phyloP scores from a whole-genome alignment of 2,888 invertebrate genomes.

The Limnephilus rhombicus region DNA sequence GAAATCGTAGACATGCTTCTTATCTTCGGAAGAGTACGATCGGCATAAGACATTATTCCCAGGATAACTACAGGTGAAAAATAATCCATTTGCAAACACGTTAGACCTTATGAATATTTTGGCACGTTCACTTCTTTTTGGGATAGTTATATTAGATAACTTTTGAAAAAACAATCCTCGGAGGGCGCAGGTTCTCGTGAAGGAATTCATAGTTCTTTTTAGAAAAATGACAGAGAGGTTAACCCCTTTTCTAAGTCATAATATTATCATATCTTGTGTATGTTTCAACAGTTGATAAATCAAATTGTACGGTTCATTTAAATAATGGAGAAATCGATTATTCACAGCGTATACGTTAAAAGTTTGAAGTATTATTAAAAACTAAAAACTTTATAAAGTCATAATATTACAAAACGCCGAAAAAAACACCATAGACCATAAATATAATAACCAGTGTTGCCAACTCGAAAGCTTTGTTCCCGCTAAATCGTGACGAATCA shows the following conservation, averaged over 20 bases:
- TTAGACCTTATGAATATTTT: conserved; percentile 50
- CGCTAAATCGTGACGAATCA: no score
- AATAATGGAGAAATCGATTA: background rate
- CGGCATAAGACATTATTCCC: conserved; percentile 23
- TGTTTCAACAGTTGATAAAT: background rate
- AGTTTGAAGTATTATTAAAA: background rate
- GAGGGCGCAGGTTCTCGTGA: conserved; percentile 42
- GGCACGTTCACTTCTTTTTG: conserved; percentile 23
- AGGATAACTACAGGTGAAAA: conserved; percentile 27
- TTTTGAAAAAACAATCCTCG: conserved; percentile 27
- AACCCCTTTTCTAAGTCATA: conserved; percentile 7
- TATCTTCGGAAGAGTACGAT: conserved; percentile 46
- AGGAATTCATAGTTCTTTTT: conserved; percentile 41
- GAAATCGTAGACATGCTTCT: conserved; percentile 70
- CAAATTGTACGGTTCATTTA: background rate
- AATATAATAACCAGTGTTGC: no score
- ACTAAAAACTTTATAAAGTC: background rate
- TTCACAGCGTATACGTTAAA: background rate
- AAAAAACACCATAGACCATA: background rate
- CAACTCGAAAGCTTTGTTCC: no score
- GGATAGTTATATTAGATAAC: conserved; percentile 33
- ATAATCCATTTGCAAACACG: conserved; percentile 47
- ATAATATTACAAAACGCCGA: background rate
- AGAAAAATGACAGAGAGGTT: conserved; percentile 34
- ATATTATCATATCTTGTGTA: background rate